Evolutionary conservation across 2,113 vertebrate species (phyloP).

Genomic region (Syngnathus scovelli): DNA sequence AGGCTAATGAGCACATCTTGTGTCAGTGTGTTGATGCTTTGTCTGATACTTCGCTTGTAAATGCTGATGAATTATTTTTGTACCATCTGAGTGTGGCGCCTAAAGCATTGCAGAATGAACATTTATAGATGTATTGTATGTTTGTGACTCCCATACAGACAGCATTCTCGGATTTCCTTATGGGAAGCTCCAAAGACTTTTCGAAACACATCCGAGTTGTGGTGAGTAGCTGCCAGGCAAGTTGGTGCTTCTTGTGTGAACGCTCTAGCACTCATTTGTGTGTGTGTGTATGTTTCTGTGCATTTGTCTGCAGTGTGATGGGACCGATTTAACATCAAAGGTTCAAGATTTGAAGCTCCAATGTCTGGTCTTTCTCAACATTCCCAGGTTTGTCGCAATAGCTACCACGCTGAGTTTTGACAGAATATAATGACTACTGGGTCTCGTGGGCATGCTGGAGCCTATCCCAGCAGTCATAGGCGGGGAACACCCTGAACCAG

Average conservation of each 20-base stretch:
- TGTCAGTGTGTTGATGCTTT: not conserved
- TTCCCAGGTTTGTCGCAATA: constrained; percentile 80
- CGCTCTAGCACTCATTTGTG: not conserved
- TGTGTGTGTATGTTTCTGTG: not conserved
- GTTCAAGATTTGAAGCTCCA: constrained; percentile 98
- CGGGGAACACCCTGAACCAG: no score
- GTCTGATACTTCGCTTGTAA: not conserved
- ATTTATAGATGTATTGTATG: not conserved
- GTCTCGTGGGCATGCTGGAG: not conserved
- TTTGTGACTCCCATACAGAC: constrained; percentile 69
- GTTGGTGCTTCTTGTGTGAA: not conserved
- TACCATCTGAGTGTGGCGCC: not conserved
- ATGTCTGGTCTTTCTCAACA: constrained; percentile 97
- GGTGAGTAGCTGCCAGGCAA: constrained; percentile 73
- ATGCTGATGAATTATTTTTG: not conserved
- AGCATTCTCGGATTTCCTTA: constrained; percentile 95
- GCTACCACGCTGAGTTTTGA: not conserved
- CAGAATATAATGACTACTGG: not conserved
- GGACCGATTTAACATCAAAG: constrained; percentile 88
- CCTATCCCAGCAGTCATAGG: no score
- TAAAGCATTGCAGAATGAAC: constrained; percentile 11
- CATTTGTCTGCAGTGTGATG: constrained; percentile 80
- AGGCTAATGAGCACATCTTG: not conserved
- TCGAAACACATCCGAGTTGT: constrained; percentile 94
- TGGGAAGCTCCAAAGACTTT: constrained; percentile 92